Base-by-base conservation (phyloP, 2,888 invertebrate species). In the Cheilosia scutellata region DNA sequence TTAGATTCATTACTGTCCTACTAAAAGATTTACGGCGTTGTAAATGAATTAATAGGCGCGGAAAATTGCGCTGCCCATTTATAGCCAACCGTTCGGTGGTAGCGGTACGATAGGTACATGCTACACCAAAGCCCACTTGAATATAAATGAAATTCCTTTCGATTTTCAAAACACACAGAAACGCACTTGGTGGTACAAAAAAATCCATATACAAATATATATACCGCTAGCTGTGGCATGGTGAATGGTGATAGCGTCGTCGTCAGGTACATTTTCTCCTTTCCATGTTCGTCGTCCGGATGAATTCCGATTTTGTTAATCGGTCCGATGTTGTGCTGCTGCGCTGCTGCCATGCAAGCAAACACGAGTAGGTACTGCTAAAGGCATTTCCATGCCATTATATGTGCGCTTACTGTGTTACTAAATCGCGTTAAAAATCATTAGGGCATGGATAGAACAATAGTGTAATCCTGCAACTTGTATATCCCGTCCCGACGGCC, bases 301-400 rank as follows among this genome's bases (percentile, higher is more conserved):
- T 65, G 42, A 49, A 40, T 68, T 25, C 29, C 29, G 53, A 68
- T 68, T 53, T 55, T 37, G 53, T 68, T 53, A 68, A 68, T 68
- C 49, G 65, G 49, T 11, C 47, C 51, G 40, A 31, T 53, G 31
- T 29, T 42, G 6, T 31, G 5, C 37, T 37, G 37, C 37, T 37
- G n/a, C 11, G 20, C 6, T 20, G 40, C 37, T 66, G 40, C 40
- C 16, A 33, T 66, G 37, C 40, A 40, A 27, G 37, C 40, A 40
- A 27, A n/a, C 27, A 53, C 37, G 11, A 37, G 27, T 37, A 13
- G 11, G 27, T 29, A 31, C 6, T 27, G 20, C 51, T 33, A 11
- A 33, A 51, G 29, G 37, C 37, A 51, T 49, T 51, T 13, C 6
- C 31, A 37, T 5, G 37, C 9, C 37, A 51, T 27, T 66, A 7